These are phyloP conservation scores for Turnix velox DNA, from an alignment of 2,113 vertebrate species.

Conservation along the genomic window DNA sequence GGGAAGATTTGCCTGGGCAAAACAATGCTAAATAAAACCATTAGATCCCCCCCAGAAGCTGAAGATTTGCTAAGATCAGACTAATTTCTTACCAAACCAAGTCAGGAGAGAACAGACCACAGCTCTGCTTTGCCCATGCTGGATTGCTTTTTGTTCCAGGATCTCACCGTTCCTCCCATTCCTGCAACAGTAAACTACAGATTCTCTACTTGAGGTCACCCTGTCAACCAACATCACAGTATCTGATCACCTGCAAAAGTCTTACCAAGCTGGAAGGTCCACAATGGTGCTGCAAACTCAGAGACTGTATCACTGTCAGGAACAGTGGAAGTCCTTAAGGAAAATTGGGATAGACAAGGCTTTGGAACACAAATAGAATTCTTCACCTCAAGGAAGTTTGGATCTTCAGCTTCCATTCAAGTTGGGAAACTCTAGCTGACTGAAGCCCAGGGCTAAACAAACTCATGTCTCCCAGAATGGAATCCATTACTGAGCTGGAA, in stretches of 20 bases:
- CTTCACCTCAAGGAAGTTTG: neutral
- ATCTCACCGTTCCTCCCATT: neutral
- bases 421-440: constrained; percentile 26
- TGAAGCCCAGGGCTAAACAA: constrained; percentile 38
- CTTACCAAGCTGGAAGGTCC: neutral
- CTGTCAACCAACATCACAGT: fast-evolving
- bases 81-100: neutral
- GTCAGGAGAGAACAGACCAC: neutral
- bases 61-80: neutral
- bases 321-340: neutral
- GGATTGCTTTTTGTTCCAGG: neutral
- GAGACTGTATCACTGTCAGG: neutral
- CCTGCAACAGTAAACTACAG: neutral
- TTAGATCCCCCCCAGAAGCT: neutral
- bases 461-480: constrained; percentile 9
- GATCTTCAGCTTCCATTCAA: constrained; percentile 31
- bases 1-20: neutral
- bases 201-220: neutral
- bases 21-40: neutral
- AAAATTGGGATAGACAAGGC: neutral
- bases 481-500: constrained; percentile 30
- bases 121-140: neutral
- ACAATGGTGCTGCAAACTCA: neutral
- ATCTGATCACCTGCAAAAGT: neutral
- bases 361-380: neutral